Percentiles rank a stretch among this genome's conserved stretches.
Conservation (phyloP, 2,113 vertebrate species). For the Hiodon alosoides region DNA sequence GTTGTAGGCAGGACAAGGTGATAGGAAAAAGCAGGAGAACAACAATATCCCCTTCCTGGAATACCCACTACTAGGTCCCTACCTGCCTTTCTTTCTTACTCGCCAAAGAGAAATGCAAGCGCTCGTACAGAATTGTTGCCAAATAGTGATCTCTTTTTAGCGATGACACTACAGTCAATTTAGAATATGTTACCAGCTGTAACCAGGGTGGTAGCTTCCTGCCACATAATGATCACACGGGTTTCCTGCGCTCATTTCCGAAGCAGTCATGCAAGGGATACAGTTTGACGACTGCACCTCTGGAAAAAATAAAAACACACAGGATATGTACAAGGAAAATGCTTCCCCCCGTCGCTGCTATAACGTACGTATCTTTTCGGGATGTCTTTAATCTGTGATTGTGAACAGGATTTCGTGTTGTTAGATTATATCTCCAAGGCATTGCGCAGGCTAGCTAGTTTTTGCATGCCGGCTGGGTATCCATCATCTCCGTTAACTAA, state of each 20-base stretch:
- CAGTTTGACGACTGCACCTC: slow-evolving; percentile 1
- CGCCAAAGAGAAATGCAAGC: slow-evolving; percentile 29
- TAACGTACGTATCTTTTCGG: neutral
- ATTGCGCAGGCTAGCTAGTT: too few species aligned
- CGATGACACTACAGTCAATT: neutral
- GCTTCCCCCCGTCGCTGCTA: neutral
- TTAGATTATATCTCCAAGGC: neutral
- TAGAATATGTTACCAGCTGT: slow-evolving; percentile 15
- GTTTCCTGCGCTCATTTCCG: slow-evolving; percentile 32
- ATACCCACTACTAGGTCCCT: slow-evolving; percentile 35
- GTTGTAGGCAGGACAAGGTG: slow-evolving; percentile 54
- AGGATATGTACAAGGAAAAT: slow-evolving; percentile 3
- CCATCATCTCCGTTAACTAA: too few species aligned
- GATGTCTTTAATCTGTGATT: neutral
- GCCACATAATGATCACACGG: slow-evolving; percentile 54
- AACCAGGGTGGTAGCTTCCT: slow-evolving; percentile 48
- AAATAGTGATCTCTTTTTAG: neutral
- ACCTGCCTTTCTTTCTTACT: slow-evolving; percentile 50
- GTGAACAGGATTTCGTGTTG: neutral
- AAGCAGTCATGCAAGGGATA: slow-evolving; percentile 14
- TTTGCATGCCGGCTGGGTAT: too few species aligned
- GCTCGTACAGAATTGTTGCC: slow-evolving; percentile 8
- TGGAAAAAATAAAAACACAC: slow-evolving; percentile 3
- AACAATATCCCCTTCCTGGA: slow-evolving; percentile 42
- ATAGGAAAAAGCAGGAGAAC: slow-evolving; percentile 40